Evolutionary conservation across 35 echinoderm and acorn worm genomes (phyloP).

Genomic region (Apostichopus californicus): DNA sequence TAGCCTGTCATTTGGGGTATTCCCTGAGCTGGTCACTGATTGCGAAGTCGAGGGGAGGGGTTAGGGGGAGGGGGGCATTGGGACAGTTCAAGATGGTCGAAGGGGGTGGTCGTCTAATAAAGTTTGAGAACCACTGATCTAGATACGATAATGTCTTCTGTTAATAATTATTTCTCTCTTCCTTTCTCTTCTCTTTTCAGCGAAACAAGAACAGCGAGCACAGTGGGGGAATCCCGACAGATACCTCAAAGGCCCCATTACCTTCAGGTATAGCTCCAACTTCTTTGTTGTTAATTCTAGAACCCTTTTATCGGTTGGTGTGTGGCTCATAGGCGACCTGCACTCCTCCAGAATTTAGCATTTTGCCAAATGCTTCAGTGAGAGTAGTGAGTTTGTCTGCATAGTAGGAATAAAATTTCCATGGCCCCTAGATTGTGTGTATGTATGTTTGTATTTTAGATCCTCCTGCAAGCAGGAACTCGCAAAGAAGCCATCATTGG

Average conservation of each 20-base stretch:
- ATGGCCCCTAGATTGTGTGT: background rate
- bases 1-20: too few species aligned
- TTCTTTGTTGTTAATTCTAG: too few species aligned
- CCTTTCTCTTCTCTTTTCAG: background rate
- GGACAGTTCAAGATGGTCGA: too few species aligned
- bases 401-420: background rate
- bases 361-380: background rate
- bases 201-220: conserved; percentile 29
- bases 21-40: too few species aligned
- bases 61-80: too few species aligned
- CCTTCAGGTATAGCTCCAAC: background rate
- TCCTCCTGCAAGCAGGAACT: too few species aligned
- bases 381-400: background rate
- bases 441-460: too few species aligned
- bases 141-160: background rate
- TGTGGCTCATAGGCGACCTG: background rate
- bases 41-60: too few species aligned
- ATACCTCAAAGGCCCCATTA: background rate
- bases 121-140: background rate
- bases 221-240: background rate
- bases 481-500: too few species aligned
- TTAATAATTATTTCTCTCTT: background rate
- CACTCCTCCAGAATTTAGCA: background rate
- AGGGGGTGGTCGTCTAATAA: too few species aligned
- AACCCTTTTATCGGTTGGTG: background rate